Conservation (phyloP, 2,888 invertebrate genomes). For the Cantharis flavilabris region DNA sequence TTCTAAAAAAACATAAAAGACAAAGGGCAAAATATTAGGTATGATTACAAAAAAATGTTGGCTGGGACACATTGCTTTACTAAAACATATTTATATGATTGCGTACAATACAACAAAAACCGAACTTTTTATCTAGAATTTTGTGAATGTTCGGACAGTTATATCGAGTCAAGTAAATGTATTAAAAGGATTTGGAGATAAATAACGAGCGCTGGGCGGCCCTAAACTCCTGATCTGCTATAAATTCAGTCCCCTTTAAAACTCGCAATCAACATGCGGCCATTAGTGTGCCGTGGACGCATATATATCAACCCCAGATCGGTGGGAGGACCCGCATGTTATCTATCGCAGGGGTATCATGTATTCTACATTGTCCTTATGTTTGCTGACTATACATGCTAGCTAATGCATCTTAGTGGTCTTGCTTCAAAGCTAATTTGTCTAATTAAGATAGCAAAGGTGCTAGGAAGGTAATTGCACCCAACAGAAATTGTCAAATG, state of each 20-base stretch:
- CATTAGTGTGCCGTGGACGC: conserved; percentile 52
- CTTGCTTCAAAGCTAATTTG: conserved; percentile 18
- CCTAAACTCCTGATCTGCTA: conserved; percentile 47
- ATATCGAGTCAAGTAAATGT: conserved; percentile 44
- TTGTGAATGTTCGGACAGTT: conserved; percentile 23
- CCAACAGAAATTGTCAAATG: not conserved
- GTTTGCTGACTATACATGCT: conserved; percentile 18
- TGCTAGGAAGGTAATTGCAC: not conserved
- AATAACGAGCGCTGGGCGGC: conserved; percentile 46
- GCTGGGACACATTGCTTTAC: not conserved
- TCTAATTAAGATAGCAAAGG: conserved; percentile 11
- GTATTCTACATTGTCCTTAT: conserved; percentile 42
- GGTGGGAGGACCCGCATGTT: conserved; percentile 49
- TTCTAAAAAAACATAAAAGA: not conserved
- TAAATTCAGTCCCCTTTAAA: conserved; percentile 53
- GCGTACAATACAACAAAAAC: conserved; percentile 4
- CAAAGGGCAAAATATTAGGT: not conserved
- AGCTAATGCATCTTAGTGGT: conserved; percentile 18
- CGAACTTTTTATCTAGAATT: conserved; percentile 24
- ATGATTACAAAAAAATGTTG: not conserved
- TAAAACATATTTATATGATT: conserved; percentile 6
- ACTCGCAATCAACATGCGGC: conserved; percentile 55
- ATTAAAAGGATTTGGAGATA: conserved; percentile 50
- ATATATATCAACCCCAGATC: conserved; percentile 50
- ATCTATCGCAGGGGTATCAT: conserved; percentile 45